phyloP scores from a whole-genome alignment of 2,113 vertebrate species.

The Lamprotornis superbus region DNA sequence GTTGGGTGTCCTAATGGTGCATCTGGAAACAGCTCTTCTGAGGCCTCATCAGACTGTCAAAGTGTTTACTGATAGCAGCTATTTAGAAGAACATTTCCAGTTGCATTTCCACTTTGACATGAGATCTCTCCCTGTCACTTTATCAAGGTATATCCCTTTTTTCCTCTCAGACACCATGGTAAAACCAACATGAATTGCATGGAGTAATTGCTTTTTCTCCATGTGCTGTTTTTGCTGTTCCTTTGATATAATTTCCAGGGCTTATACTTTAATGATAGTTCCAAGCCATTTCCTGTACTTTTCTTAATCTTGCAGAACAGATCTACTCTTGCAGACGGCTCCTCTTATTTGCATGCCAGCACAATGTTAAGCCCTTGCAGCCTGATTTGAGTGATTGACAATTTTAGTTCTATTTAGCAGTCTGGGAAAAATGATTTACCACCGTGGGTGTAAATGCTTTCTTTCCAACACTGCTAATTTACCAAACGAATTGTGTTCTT shows the following conservation, averaged over 20 bases:
- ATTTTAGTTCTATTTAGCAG: constrained; percentile 42
- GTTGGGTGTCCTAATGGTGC: not conserved
- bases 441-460: constrained; percentile 42
- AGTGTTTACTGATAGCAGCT: not conserved
- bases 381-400: constrained; percentile 41
- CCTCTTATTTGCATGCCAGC: constrained; percentile 33
- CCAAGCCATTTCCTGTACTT: not conserved
- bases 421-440: constrained; percentile 52
- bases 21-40: not conserved
- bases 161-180: not conserved
- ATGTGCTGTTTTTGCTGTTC: not conserved
- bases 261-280: constrained; percentile 26
- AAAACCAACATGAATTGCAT: not conserved
- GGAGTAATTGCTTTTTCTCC: not conserved
- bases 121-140: not conserved
- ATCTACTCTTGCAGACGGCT: constrained; percentile 23
- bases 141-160: not conserved
- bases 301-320: not conserved
- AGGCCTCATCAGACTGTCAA: not conserved
- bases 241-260: not conserved
- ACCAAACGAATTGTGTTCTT: constrained; percentile 40
- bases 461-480: constrained; percentile 37
- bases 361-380: constrained; percentile 36
- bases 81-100: not conserved
- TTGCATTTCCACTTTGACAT: not conserved